Base-by-base conservation (phyloP, 2,797 vertebrate genomes). In the Enoplosus armatus region DNA sequence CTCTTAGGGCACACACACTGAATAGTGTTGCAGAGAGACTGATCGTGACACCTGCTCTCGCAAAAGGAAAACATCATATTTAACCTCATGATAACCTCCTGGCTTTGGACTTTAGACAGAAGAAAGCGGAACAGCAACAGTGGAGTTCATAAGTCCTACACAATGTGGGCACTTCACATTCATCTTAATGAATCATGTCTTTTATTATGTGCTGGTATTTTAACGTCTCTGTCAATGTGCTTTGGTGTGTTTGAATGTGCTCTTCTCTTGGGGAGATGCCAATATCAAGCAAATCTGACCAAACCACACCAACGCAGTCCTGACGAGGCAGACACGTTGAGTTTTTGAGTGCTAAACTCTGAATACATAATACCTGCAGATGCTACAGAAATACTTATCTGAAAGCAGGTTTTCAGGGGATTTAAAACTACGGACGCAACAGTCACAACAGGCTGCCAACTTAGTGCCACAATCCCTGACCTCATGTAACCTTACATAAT, bases 11-110 rank as follows among this genome's bases (percentile, higher is more conserved):
- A 74, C 37, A 47, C 59, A 29, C 59, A 35, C 61, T 77, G 73
- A 87, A 85, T 79, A 77, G 63, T 75, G 79, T 70, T 82, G 72
- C 62, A 65, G 64, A 74, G 63, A 74, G 67, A 72, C 67, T 8
- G 59, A 84, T 79, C 74, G 51, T 74, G 62, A 83, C 29, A 47
- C 39, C 39, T 50, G 63, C 72, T 72, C 24, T 84, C 60, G 11
- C 33, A 58, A n/a, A n/a, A 41, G 65, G 37, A 83, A 84, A 77
- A 69, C 74, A 66, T 71, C 56, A 47, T 24, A 62, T 80, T 66
- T 68, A 66, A 77, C 67, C 73, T 60, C 16, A 3, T 16, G 29
- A 15, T 33, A 71, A 82, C 70, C 72, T 72, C 24, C 0, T 69
- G 45, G 47, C 3, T 64, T 66, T 24, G 47, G 56, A 66, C 35